Conservation (phyloP, 1,140 invertebrate genomes). For the Drosophila obscura region DNA sequence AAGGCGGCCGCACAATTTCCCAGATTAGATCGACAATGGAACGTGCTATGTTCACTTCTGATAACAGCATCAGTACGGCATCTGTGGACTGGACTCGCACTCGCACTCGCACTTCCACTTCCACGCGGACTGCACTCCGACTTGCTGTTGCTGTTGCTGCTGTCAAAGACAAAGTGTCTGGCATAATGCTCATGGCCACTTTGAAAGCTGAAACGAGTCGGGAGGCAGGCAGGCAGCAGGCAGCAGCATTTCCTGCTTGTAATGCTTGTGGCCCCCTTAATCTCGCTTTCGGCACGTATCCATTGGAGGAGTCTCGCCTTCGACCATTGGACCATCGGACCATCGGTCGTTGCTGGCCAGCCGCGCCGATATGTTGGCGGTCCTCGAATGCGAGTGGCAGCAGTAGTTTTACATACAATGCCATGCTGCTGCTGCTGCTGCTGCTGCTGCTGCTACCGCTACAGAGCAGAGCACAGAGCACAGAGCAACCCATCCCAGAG, state of each 20-base stretch:
- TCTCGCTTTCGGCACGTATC: constrained; percentile 71
- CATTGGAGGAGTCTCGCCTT: no score
- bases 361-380: constrained; percentile 53
- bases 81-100: constrained; percentile 31
- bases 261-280: constrained; percentile 62
- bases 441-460: constrained; percentile 22
- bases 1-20: constrained; percentile 40
- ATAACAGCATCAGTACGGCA: constrained; percentile 58
- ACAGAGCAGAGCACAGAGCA: not conserved
- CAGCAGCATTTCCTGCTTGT: constrained; percentile 73
- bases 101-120: constrained; percentile 14
- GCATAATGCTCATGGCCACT: constrained; percentile 74
- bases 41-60: constrained; percentile 72
- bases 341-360: no score
- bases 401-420: constrained; percentile 80
- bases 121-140: not conserved
- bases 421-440: constrained; percentile 59
- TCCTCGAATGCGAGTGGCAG: constrained; percentile 42
- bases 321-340: no score
- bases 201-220: constrained; percentile 73
- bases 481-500: not conserved
- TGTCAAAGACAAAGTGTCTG: constrained; percentile 81
- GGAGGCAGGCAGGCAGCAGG: not conserved
- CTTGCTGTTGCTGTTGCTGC: constrained; percentile 30
- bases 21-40: constrained; percentile 77